These are phyloP conservation scores for Phyllotreta cruciferae DNA, from an alignment of 2,888 invertebrate genomes.

Conservation along the genomic window DNA sequence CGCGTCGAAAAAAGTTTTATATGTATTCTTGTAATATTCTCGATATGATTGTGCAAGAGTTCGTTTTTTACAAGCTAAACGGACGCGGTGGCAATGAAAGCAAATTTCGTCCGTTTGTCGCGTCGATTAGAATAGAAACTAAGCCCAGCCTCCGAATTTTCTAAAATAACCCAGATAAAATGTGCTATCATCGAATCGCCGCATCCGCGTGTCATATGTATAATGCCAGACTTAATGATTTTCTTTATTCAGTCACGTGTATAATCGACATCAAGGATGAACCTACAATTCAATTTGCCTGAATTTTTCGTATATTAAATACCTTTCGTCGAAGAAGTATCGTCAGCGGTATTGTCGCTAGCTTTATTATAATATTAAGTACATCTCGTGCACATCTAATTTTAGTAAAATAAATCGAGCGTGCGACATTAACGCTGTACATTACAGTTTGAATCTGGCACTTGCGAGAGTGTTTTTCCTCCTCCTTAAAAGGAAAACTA, in stretches of 20 bases:
- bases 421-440: too few species aligned
- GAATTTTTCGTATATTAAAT: too few species aligned
- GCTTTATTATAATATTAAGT: too few species aligned
- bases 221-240: constrained; percentile 27
- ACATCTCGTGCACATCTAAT: too few species aligned
- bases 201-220: constrained; percentile 13
- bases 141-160: constrained; percentile 23
- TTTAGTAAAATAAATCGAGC: too few species aligned
- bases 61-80: constrained; percentile 12
- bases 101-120: constrained; percentile 2
- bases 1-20: background rate
- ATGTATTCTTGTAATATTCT: background rate
- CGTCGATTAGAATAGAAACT: constrained; percentile 6
- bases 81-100: constrained; percentile 3
- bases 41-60: constrained; percentile 14
- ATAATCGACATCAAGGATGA: constrained; percentile 20
- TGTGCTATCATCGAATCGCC: constrained; percentile 18
- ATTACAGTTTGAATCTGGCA: constrained; percentile 13
- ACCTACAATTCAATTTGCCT: constrained; percentile 1
- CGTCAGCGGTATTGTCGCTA: too few species aligned
- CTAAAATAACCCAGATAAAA: constrained; percentile 16
- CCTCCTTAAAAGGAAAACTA: constrained; percentile 15
- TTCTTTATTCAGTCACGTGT: constrained; percentile 20
- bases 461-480: constrained; percentile 14
- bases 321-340: too few species aligned